These are phyloP conservation scores for Hyaena hyaena DNA, from an alignment of 2,113 vertebrate genomes.

Conservation along the genomic window DNA sequence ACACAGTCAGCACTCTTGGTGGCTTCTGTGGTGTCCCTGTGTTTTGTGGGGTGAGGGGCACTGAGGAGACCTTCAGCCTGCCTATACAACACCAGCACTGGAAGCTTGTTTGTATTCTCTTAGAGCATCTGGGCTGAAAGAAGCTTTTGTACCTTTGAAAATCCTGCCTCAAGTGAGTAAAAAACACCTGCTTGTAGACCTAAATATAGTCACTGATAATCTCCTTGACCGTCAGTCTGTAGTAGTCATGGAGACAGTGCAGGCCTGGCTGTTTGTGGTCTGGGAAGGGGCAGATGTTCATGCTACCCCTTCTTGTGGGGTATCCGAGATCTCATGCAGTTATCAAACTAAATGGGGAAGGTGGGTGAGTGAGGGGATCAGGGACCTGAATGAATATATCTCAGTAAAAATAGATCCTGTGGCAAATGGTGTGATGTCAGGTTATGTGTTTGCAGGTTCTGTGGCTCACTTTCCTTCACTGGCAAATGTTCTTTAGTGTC, in stretches of 20 bases:
- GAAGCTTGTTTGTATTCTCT: neutral
- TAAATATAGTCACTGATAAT: neutral
- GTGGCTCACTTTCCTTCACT: neutral
- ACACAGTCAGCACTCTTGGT: neutral
- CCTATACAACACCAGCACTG: too few species aligned
- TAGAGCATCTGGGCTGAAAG: neutral
- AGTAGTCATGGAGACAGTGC: neutral
- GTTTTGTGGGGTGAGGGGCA: accelerated
- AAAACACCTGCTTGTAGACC: neutral
- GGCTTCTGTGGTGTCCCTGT: neutral
- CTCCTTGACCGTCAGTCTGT: neutral
- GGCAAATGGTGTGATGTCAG: neutral
- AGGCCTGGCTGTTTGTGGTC: neutral
- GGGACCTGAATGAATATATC: neutral
- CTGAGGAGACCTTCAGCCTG: neutral
- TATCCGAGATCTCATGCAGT: neutral
- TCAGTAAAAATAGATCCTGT: neutral
- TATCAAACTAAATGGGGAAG: neutral
- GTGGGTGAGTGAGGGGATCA: neutral
- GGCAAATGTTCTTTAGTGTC: neutral
- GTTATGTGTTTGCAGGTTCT: neutral
- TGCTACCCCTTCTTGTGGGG: neutral
- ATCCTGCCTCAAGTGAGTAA: neutral
- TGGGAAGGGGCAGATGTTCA: neutral
- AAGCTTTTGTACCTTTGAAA: neutral